A percentile compares a stretch with the other conserved stretches of the same genome.
Conservation (phyloP, 2,113 vertebrate species). For the Okapia johnstoni region DNA sequence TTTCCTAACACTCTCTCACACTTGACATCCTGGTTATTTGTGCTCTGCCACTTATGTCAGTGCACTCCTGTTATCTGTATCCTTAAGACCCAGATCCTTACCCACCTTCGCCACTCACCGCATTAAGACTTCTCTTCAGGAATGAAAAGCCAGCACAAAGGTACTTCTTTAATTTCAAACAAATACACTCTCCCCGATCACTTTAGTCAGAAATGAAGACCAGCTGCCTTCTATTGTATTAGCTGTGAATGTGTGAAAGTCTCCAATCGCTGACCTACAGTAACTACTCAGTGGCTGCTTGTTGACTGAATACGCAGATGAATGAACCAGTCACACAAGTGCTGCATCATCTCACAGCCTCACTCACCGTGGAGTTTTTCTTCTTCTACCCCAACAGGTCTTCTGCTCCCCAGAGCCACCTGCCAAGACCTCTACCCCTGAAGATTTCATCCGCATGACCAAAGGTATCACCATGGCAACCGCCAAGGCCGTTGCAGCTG, state of each 20-base stretch:
- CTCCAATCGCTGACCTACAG: background rate
- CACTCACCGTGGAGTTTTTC: background rate
- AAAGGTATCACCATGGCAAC: conserved; percentile 99
- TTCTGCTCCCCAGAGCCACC: conserved; percentile 93
- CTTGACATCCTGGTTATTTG: background rate
- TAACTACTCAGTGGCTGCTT: background rate
- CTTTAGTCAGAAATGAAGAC: background rate
- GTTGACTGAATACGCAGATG: background rate
- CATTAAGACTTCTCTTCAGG: background rate
- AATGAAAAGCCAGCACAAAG: conserved; percentile 1
- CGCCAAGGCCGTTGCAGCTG: conserved; percentile 96
- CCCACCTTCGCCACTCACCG: background rate
- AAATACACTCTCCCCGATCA: background rate
- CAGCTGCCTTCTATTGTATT: background rate
- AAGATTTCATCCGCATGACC: conserved; percentile 98
- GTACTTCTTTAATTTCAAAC: background rate
- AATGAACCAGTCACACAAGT: background rate
- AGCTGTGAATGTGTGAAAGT: background rate
- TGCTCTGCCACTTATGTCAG: background rate
- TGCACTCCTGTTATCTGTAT: background rate
- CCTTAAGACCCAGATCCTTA: background rate
- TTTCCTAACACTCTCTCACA: background rate
- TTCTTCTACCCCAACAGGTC: conserved; percentile 80
- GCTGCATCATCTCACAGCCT: background rate
- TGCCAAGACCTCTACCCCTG: conserved; percentile 91